A percentile compares a stretch with the other conserved stretches of the same genome.
Conservation (phyloP, 2,888 invertebrate genomes). For the Brachyopa scutellaris region DNA sequence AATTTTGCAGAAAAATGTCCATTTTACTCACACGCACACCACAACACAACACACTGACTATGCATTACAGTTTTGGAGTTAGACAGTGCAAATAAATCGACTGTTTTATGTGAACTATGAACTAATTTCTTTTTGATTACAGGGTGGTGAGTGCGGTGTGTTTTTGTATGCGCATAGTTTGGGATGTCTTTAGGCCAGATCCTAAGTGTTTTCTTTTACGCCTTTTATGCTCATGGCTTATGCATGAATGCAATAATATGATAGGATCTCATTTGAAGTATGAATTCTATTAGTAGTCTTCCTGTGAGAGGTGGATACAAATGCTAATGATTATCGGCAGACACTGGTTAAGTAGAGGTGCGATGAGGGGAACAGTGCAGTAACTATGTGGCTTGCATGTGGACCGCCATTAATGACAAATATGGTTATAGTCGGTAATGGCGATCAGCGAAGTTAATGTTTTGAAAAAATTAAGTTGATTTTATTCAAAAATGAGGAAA, state of each 20-base stretch:
- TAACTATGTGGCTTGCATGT: too few relatives aligned
- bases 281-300: slow-evolving; percentile 50
- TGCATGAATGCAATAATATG: background rate
- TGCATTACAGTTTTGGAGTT: slow-evolving; percentile 11
- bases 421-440: too few relatives aligned
- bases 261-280: slow-evolving; percentile 41
- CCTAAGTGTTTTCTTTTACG: slow-evolving; percentile 47
- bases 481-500: too few relatives aligned
- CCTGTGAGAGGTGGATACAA: too few relatives aligned
- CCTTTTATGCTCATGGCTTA: slow-evolving; percentile 42
- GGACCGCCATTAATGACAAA: too few relatives aligned
- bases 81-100: slow-evolving; percentile 26
- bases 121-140: slow-evolving; percentile 62
- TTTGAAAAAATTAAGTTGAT: too few relatives aligned
- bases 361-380: too few relatives aligned
- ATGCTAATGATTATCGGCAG: too few relatives aligned
- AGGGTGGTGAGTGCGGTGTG: slow-evolving; percentile 1
- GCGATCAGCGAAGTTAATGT: too few relatives aligned
- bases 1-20: slow-evolving; percentile 42
- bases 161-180: background rate
- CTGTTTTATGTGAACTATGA: slow-evolving; percentile 29
- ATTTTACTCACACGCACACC: background rate
- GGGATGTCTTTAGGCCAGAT: slow-evolving; percentile 11
- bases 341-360: too few relatives aligned
- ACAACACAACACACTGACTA: too few relatives aligned